Percentiles rank a stretch among this genome's conserved stretches.
Evolutionary conservation across 2,113 vertebrate species (phyloP).

Genomic region (Coptodon rendalli): DNA sequence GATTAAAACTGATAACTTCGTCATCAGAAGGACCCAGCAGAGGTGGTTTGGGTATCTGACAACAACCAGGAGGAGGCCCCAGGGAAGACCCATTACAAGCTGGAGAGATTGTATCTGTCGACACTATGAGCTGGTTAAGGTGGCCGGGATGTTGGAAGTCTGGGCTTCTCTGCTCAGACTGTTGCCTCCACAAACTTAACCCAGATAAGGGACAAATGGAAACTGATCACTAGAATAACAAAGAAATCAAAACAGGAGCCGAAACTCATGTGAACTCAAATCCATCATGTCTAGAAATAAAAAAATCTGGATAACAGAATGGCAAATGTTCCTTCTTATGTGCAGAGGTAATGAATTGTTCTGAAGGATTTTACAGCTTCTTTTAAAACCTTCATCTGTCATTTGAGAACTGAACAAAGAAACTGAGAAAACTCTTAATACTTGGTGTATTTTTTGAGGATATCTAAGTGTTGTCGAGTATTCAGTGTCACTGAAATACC

Average conservation of each 20-base stretch:
- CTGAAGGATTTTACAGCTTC: neutral
- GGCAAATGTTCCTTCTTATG: neutral
- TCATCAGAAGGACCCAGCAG: neutral
- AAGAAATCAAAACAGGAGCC: neutral
- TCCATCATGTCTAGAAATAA: neutral
- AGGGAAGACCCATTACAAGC: neutral
- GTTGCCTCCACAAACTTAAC: neutral
- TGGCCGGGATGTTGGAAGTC: neutral
- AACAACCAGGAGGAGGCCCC: neutral
- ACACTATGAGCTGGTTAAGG: neutral
- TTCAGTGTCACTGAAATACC: neutral
- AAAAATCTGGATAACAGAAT: neutral
- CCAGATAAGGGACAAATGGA: neutral
- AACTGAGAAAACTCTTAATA: neutral
- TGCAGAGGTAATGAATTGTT: neutral
- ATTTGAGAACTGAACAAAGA: neutral
- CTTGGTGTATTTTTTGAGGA: neutral
- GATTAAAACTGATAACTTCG: neutral
- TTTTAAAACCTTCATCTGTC: neutral
- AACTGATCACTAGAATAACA: fast-evolving
- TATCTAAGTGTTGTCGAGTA: neutral
- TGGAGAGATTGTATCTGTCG: neutral
- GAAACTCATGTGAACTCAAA: neutral
- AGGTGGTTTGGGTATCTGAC: neutral
- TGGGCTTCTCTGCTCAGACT: neutral